Conservation (phyloP, 2,888 invertebrate genomes). For the Smittia aterrima region DNA sequence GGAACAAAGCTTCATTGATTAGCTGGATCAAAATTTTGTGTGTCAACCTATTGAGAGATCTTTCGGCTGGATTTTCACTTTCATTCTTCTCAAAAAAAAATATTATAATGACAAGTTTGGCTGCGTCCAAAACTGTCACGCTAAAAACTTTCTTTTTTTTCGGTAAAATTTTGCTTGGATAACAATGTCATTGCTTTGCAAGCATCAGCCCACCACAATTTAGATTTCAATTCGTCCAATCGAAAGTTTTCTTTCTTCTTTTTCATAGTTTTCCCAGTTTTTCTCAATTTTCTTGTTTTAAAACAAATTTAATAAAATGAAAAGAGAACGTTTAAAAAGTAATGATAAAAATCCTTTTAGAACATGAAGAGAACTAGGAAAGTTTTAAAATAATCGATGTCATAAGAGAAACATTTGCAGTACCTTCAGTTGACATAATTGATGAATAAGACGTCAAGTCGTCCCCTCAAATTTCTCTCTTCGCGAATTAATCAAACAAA, state of each 20-base stretch:
- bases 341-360: not conserved
- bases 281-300: not conserved
- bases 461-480: not conserved
- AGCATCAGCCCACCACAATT: not conserved
- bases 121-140: not conserved
- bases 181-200: not conserved
- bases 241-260: not conserved
- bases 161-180: too few species aligned
- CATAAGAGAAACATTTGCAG: not conserved
- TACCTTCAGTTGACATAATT: not conserved
- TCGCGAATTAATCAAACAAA: not conserved
- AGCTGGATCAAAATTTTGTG: conserved; percentile 50
- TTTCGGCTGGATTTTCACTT: not conserved
- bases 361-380: not conserved
- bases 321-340: not conserved
- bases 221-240: not conserved
- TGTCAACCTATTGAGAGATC: conserved; percentile 1
- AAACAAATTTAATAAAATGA: not conserved
- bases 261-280: not conserved
- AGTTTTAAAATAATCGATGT: not conserved
- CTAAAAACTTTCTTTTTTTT: not conserved
- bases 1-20: conserved; percentile 98
- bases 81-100: not conserved
- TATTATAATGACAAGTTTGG: not conserved
- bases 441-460: not conserved